phyloP scores from a whole-genome alignment of 1,140 invertebrate genomes.

The Tachypleus tridentatus region DNA sequence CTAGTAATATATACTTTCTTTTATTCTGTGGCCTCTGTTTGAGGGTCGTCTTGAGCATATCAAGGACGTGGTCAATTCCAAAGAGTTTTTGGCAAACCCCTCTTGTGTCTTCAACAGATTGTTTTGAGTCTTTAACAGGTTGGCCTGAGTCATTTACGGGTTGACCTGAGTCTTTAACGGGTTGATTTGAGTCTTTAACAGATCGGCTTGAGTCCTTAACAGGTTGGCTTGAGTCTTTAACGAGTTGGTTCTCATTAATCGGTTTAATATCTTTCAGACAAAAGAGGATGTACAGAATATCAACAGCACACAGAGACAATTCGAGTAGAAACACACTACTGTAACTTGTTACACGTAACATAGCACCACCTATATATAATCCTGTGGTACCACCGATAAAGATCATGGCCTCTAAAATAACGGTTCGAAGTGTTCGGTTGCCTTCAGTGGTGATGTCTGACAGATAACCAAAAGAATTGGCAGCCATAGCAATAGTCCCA shows the following conservation, averaged over 20 bases:
- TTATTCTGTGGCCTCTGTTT: slow-evolving; percentile 28
- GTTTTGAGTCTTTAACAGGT: too few species aligned
- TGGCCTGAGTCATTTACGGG: too few species aligned
- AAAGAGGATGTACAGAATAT: slow-evolving; percentile 33
- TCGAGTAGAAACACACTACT: slow-evolving; percentile 26
- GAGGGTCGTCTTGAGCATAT: slow-evolving; percentile 30
- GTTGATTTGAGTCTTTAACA: too few species aligned
- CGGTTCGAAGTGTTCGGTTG: slow-evolving; percentile 64
- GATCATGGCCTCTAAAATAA: slow-evolving; percentile 54
- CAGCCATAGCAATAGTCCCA: slow-evolving; percentile 76
- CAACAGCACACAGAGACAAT: slow-evolving; percentile 26
- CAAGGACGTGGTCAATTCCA: slow-evolving; percentile 25
- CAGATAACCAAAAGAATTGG: slow-evolving; percentile 80
- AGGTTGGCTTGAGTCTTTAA: neutral
- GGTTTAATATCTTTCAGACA: slow-evolving; percentile 27
- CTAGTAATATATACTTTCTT: slow-evolving; percentile 28
- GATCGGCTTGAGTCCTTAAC: too few species aligned
- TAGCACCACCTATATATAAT: slow-evolving; percentile 33
- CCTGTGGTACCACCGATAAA: slow-evolving; percentile 38
- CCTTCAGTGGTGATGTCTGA: slow-evolving; percentile 68
- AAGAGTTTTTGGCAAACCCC: slow-evolving; percentile 15
- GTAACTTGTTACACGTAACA: slow-evolving; percentile 32
- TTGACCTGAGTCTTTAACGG: too few species aligned
- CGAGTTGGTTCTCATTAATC: neutral
- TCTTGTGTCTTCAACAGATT: too few species aligned